A percentile compares a stretch with the other conserved stretches of the same genome.
Evolutionary conservation across 2,888 invertebrate species (phyloP).

Genomic region (Ashinkailepas kermadecensis): DNA sequence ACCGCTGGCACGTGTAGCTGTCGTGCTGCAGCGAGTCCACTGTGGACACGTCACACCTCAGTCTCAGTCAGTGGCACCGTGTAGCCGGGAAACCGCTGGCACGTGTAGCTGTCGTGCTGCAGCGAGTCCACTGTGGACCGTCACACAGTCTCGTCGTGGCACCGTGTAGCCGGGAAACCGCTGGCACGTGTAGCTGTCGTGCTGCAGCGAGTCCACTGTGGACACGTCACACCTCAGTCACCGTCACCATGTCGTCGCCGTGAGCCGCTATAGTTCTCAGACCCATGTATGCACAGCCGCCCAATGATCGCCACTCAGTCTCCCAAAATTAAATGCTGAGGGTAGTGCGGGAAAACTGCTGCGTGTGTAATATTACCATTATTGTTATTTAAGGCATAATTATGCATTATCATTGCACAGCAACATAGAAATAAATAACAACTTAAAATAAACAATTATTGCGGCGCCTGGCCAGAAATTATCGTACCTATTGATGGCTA

Average conservation of each 20-base stretch:
- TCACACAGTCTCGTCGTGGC: background rate
- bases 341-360: too few species aligned
- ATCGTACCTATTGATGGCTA: too few species aligned
- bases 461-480: too few species aligned
- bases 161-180: conserved; percentile 9
- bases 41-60: background rate
- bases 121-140: background rate
- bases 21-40: conserved; percentile 23
- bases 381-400: too few species aligned
- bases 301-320: background rate
- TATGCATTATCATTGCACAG: too few species aligned
- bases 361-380: too few species aligned
- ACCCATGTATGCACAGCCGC: background rate
- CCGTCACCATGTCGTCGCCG: background rate
- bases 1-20: conserved; percentile 24
- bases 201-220: conserved; percentile 16
- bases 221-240: background rate
- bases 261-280: background rate
- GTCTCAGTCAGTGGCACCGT: conserved; percentile 18
- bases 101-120: conserved; percentile 27
- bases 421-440: too few species aligned
- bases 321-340: background rate
- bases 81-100: conserved; percentile 10
- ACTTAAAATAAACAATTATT: too few species aligned
- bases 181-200: conserved; percentile 25